A percentile compares a stretch with the other conserved stretches of the same genome.
phyloP scores from a whole-genome alignment of 2,797 vertebrate species.

The Rousettus madagascariensis region DNA sequence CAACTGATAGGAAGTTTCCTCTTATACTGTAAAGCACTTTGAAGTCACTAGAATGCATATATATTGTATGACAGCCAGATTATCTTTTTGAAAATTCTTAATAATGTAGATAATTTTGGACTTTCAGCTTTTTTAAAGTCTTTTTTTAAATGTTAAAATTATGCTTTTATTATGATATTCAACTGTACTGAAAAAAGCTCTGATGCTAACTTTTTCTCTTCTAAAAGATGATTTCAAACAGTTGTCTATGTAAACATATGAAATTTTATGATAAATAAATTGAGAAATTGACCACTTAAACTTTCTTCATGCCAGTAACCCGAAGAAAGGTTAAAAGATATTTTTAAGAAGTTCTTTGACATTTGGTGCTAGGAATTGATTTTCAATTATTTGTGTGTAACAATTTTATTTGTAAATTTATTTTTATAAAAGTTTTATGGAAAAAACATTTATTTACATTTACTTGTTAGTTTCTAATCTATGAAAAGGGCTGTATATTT shows the following conservation, averaged over 20 bases:
- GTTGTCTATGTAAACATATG: neutral
- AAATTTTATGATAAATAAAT: constrained; percentile 1
- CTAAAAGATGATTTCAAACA: neutral
- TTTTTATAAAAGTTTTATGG: constrained; percentile 1
- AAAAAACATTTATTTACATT: neutral
- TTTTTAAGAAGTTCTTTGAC: neutral
- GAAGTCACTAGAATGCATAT: neutral
- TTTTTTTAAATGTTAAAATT: constrained; percentile 4
- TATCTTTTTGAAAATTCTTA: constrained; percentile 1
- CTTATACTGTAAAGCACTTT: neutral
- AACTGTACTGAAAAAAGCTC: neutral
- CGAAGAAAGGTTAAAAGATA: neutral
- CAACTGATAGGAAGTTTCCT: neutral
- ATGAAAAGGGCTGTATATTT: neutral
- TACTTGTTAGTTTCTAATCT: neutral
- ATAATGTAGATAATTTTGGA: constrained; percentile 22
- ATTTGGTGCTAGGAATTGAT: neutral
- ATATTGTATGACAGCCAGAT: neutral
- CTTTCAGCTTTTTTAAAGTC: neutral
- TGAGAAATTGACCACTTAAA: neutral
- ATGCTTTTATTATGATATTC: neutral
- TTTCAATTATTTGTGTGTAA: constrained; percentile 26
- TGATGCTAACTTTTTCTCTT: neutral
- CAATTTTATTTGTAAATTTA: neutral
- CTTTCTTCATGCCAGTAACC: neutral